Conservation (phyloP, 1,140 invertebrate species). For the Daktulosphaira vitifoliae region DNA sequence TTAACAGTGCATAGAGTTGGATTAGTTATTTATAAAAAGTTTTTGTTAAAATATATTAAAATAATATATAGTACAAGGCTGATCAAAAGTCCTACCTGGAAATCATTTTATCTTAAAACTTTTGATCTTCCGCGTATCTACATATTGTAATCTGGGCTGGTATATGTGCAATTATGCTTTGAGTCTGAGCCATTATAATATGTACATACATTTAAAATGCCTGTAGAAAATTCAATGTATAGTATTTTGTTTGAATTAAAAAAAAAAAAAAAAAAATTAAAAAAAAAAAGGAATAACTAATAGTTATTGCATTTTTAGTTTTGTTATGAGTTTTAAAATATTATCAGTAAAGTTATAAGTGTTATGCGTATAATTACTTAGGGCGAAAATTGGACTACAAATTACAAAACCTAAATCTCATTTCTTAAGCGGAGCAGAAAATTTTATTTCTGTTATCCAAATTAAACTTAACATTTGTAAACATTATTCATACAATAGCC, state of each 20-base stretch:
- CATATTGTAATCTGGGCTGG: slow-evolving; percentile 26
- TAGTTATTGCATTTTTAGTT: slow-evolving; percentile 34
- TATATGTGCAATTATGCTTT: slow-evolving; percentile 33
- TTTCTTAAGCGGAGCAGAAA: slow-evolving; percentile 11
- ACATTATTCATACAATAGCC: no score
- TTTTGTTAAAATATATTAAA: slow-evolving; percentile 32
- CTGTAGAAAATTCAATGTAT: slow-evolving; percentile 33
- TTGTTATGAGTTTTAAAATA: slow-evolving; percentile 32
- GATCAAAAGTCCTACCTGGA: slow-evolving; percentile 28
- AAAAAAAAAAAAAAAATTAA: slow-evolving; percentile 12
- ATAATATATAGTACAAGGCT: slow-evolving; percentile 28
- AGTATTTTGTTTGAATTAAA: slow-evolving; percentile 31
- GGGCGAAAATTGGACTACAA: slow-evolving; percentile 23
- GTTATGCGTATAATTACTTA: slow-evolving; percentile 31
- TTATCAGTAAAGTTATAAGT: slow-evolving; percentile 32
- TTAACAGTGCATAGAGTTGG: slow-evolving; percentile 27
- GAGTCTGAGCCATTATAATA: slow-evolving; percentile 30
- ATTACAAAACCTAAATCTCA: slow-evolving; percentile 32
- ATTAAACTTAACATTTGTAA: no score
- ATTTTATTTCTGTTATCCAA: not conserved
- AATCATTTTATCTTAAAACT: slow-evolving; percentile 21
- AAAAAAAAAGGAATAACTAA: slow-evolving; percentile 9
- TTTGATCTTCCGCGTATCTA: slow-evolving; percentile 27
- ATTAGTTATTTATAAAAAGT: slow-evolving; percentile 29
- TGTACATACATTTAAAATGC: slow-evolving; percentile 30